Conservation (phyloP, 2,797 vertebrate species). For the Melanogrammus aeglefinus region DNA sequence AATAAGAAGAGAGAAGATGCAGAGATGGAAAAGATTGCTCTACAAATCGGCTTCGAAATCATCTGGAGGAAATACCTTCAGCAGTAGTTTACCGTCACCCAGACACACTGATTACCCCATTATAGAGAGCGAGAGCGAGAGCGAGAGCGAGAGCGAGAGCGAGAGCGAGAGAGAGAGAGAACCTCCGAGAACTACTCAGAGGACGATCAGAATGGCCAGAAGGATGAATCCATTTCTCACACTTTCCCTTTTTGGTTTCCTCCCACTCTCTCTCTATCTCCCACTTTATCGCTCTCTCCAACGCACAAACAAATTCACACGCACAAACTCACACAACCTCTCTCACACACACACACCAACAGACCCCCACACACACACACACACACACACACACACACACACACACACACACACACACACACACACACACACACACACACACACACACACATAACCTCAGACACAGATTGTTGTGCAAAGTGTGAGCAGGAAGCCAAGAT, state of each 20-base stretch:
- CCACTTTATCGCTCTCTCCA: not conserved
- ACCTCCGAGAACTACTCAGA: not conserved
- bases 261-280: not conserved
- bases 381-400: slow-evolving; percentile 1
- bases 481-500: slow-evolving; percentile 32
- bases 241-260: slow-evolving; percentile 1
- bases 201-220: slow-evolving; percentile 2
- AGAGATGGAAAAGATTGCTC: not conserved
- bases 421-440: not conserved
- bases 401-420: not conserved
- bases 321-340: not conserved
- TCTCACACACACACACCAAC: not conserved
- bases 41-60: not conserved
- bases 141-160: not conserved
- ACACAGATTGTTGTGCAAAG: slow-evolving; percentile 6
- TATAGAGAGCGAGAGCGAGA: not conserved
- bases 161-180: not conserved
- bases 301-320: not conserved
- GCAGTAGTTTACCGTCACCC: no score
- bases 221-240: slow-evolving; percentile 1
- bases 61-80: no score
- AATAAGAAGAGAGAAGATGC: not conserved
- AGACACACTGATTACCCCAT: not conserved
- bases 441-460: not conserved
- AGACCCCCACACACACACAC: not conserved